A percentile compares a stretch with the other conserved stretches of the same genome.
Conservation (phyloP, 2,888 invertebrate genomes). For the Apoda limacodes region DNA sequence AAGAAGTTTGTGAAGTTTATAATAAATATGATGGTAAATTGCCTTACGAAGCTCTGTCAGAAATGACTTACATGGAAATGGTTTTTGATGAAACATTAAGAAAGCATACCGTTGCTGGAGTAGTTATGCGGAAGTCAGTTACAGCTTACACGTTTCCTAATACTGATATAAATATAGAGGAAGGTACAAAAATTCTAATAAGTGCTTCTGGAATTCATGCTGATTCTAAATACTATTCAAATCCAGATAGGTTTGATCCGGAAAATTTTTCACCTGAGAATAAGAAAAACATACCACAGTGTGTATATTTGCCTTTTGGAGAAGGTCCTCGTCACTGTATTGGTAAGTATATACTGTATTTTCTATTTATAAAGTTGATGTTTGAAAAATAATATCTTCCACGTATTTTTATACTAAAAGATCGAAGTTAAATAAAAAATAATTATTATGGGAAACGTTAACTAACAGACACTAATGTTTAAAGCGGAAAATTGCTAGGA, state of each 20-base stretch:
- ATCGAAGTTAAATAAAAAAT: no score
- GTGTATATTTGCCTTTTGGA: slow-evolving; percentile 36
- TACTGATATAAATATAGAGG: slow-evolving; percentile 29
- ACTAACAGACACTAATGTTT: no score
- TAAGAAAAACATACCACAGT: slow-evolving; percentile 26
- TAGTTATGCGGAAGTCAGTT: slow-evolving; percentile 28
- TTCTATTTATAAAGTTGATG: no score
- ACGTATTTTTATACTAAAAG: no score
- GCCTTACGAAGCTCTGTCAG: slow-evolving; percentile 29
- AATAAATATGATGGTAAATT: slow-evolving; percentile 23
- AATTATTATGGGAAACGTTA: no score
- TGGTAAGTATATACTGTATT: no score
- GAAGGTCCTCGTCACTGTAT: slow-evolving; percentile 38
- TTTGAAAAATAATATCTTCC: no score
- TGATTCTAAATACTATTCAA: slow-evolving; percentile 29
- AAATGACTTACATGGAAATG: slow-evolving; percentile 33
- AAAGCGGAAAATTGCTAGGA: no score
- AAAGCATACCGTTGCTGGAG: slow-evolving; percentile 28
- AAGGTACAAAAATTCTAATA: slow-evolving; percentile 30
- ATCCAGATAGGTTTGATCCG: slow-evolving; percentile 32
- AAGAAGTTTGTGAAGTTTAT: slow-evolving; percentile 32
- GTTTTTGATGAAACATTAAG: slow-evolving; percentile 17
- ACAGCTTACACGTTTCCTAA: slow-evolving; percentile 33
- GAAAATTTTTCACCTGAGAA: slow-evolving; percentile 32
- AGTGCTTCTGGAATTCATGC: slow-evolving; percentile 33